Conservation (phyloP, 1,140 invertebrate genomes). For the Hyles euphorbiae region DNA sequence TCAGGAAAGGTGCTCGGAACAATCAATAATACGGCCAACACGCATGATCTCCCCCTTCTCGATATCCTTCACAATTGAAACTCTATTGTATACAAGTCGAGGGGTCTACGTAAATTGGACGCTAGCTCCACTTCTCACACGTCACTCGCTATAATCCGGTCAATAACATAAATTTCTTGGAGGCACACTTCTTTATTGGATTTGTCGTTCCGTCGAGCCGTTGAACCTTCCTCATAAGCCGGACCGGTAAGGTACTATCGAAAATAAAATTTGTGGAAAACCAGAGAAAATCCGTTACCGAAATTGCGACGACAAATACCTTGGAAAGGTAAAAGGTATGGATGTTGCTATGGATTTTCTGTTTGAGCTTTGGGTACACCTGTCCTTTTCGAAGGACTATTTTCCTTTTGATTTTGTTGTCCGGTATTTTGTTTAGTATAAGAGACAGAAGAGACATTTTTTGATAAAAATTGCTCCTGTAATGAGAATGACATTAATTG, state of each 20-base stretch:
- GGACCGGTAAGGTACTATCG: slow-evolving; percentile 31
- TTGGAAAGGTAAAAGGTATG: background rate
- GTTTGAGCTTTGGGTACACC: no score
- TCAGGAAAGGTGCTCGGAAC: slow-evolving; percentile 62
- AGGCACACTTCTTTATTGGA: slow-evolving; percentile 63
- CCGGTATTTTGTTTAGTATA: no score
- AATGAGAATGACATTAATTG: no score
- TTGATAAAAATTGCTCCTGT: no score
- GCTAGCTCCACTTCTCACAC: slow-evolving; percentile 43
- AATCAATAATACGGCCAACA: slow-evolving; percentile 60
- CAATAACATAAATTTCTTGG: slow-evolving; percentile 69
- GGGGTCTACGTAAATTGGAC: slow-evolving; percentile 35
- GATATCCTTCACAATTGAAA: slow-evolving; percentile 16
- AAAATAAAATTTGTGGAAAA: slow-evolving; percentile 43
- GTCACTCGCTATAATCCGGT: slow-evolving; percentile 63
- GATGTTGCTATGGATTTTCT: no score
- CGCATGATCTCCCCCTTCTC: slow-evolving; percentile 39
- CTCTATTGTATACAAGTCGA: slow-evolving; percentile 22
- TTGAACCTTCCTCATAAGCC: slow-evolving; percentile 43
- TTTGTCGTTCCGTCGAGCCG: slow-evolving; percentile 54
- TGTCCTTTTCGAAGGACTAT: no score
- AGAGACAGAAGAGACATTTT: no score
- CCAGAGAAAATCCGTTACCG: slow-evolving; percentile 20
- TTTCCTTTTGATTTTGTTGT: no score
- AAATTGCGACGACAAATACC: slow-evolving; percentile 6